These are phyloP conservation scores for Borostomias antarcticus DNA, from an alignment of 2,797 vertebrate genomes.

Conservation along the genomic window DNA sequence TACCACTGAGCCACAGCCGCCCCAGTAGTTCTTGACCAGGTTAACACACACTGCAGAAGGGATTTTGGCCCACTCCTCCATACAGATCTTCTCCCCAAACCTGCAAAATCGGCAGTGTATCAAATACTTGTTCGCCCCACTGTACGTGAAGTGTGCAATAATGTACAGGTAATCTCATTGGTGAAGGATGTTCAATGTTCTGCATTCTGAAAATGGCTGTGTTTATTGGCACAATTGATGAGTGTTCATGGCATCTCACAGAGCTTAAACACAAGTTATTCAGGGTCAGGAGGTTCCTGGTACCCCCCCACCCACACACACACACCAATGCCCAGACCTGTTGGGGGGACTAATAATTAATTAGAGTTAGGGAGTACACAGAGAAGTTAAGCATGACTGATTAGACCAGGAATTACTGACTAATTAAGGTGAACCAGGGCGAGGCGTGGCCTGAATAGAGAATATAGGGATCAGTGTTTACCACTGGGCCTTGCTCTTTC, in stretches of 20 bases:
- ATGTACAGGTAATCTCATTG: too few relatives aligned
- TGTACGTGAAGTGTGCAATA: too few relatives aligned
- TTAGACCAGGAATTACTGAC: slow-evolving; percentile 65
- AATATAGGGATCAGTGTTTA: too few relatives aligned
- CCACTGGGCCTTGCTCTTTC: not conserved
- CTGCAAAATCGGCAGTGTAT: too few relatives aligned
- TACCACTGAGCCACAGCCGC: too few relatives aligned
- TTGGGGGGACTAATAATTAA: slow-evolving; percentile 50
- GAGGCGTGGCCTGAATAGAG: slow-evolving; percentile 41
- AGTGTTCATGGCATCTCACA: slow-evolving; percentile 26
- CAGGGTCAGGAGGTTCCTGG: slow-evolving; percentile 49
- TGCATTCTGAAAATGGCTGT: too few relatives aligned
- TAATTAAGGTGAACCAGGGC: slow-evolving; percentile 65
- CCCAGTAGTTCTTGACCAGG: too few relatives aligned
- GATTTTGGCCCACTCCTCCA: too few relatives aligned
- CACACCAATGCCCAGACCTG: slow-evolving; percentile 26
- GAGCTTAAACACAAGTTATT: slow-evolving; percentile 35
- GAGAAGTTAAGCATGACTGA: slow-evolving; percentile 61
- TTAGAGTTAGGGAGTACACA: slow-evolving; percentile 17
- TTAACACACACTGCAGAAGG: too few relatives aligned
- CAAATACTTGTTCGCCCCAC: too few relatives aligned
- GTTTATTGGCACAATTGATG: too few relatives aligned
- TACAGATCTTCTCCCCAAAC: too few relatives aligned
- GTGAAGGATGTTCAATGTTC: not conserved
- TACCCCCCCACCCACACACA: slow-evolving; percentile 20